Evolutionary conservation across 2,797 vertebrate species (phyloP).

Genomic region (Carapus acus): DNA sequence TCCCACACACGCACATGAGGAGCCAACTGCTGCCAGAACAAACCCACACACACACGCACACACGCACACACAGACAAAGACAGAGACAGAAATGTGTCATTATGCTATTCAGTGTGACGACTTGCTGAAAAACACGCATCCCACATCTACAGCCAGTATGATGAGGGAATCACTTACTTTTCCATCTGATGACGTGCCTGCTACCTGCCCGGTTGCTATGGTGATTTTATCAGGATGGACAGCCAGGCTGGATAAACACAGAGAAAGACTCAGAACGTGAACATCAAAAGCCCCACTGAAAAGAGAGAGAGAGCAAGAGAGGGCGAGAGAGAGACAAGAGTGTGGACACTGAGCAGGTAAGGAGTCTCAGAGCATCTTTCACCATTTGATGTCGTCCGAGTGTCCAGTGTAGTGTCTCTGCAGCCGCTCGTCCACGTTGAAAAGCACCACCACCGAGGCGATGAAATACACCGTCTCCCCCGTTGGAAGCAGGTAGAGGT

Average conservation of each 20-base stretch:
- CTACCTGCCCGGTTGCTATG: slow-evolving; percentile 97
- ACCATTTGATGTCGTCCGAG: slow-evolving; percentile 98
- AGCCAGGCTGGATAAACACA: slow-evolving; percentile 76
- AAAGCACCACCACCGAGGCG: slow-evolving; percentile 93
- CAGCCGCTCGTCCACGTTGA: slow-evolving; percentile 92
- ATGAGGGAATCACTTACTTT: slow-evolving; percentile 78
- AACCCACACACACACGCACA: slow-evolving; percentile 20
- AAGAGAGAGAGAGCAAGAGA: slow-evolving; percentile 14
- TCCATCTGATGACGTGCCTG: slow-evolving; percentile 93
- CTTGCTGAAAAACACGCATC: too few relatives aligned
- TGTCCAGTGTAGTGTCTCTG: slow-evolving; percentile 96
- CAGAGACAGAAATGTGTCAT: too few relatives aligned
- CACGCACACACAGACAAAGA: not conserved
- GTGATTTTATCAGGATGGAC: slow-evolving; percentile 99
- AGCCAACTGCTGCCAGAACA: slow-evolving; percentile 77
- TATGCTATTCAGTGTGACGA: too few relatives aligned
- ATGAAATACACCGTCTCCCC: slow-evolving; percentile 98
- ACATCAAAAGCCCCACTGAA: slow-evolving; percentile 42
- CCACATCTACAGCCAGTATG: slow-evolving; percentile 3
- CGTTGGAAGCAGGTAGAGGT: slow-evolving; percentile 93
- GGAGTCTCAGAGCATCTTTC: too few relatives aligned
- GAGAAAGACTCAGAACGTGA: slow-evolving; percentile 27
- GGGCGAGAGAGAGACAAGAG: too few relatives aligned
- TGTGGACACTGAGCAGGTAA: too few relatives aligned
- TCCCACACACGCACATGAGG: slow-evolving; percentile 98